These are phyloP conservation scores for Ailuropoda melanoleuca DNA, from an alignment of 2,113 vertebrate species.

Conservation along the genomic window DNA sequence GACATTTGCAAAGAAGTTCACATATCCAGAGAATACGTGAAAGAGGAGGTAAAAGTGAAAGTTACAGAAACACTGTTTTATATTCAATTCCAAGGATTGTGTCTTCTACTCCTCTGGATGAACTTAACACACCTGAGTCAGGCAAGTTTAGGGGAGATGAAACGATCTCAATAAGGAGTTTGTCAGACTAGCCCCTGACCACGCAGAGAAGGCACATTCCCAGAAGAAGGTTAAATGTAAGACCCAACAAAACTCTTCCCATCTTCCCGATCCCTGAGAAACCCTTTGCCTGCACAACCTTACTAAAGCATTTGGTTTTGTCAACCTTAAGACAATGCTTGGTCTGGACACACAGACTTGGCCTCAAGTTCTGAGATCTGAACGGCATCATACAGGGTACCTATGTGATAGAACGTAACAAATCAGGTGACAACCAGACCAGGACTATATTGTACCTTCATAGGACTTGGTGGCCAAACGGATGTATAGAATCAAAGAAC, in stretches of 20 bases:
- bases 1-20: not conserved
- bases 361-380: not conserved
- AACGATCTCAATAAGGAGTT: not conserved
- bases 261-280: not conserved
- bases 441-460: not conserved
- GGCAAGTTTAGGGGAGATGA: not conserved
- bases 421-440: not conserved
- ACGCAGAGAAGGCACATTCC: not conserved
- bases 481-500: not conserved
- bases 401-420: not conserved
- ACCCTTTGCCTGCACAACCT: not conserved
- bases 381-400: not conserved
- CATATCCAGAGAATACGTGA: not conserved
- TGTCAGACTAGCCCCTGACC: not conserved
- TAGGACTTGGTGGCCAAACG: not conserved
- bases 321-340: not conserved
- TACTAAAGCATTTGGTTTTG: not conserved
- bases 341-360: not conserved
- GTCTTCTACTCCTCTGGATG: not conserved
- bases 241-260: not conserved
- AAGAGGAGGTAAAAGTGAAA: not conserved
- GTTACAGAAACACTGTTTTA: constrained; percentile 2
- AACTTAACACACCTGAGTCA: not conserved
- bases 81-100: not conserved
- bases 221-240: not conserved